Percentiles rank a stretch among this genome's conserved stretches.
phyloP scores from a whole-genome alignment of 2,797 vertebrate species.

The Cynodonichthys magdalenae region DNA sequence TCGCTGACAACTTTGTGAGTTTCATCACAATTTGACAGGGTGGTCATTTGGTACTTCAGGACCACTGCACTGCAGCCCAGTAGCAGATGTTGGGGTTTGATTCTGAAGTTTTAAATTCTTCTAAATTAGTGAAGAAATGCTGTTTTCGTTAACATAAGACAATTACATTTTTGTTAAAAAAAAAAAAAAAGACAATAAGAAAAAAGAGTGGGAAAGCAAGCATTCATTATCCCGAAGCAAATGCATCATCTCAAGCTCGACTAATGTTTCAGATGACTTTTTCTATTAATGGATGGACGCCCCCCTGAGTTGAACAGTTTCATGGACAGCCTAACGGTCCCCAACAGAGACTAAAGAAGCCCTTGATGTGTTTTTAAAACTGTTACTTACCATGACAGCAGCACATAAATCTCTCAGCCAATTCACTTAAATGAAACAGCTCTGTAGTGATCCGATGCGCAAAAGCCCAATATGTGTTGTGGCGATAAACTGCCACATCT shows the following conservation, averaged over 20 bases:
- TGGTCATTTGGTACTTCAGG: conserved; percentile 6
- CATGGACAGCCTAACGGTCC: background rate
- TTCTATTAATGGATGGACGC: background rate
- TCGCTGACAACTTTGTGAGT: conserved; percentile 32
- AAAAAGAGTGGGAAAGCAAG: too few relatives aligned
- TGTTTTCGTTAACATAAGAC: too few relatives aligned
- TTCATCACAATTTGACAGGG: conserved; percentile 38
- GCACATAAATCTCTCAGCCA: too few relatives aligned
- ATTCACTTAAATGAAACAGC: too few relatives aligned
- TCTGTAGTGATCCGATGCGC: background rate
- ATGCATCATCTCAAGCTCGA: too few relatives aligned
- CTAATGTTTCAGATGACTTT: background rate
- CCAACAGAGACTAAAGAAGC: background rate
- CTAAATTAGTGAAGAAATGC: background rate
- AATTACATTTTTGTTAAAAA: too few relatives aligned
- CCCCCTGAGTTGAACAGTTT: background rate
- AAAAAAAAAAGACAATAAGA: background rate
- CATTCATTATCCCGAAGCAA: too few relatives aligned
- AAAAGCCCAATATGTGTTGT: background rate
- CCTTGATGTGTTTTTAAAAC: conserved; percentile 1
- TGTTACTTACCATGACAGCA: background rate
- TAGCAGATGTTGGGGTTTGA: conserved; percentile 3
- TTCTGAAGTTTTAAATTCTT: background rate
- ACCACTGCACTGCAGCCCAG: conserved; percentile 4
- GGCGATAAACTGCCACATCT: background rate